phyloP scores from a whole-genome alignment of 2,797 vertebrate genomes.

The Acropternis orthonyx region DNA sequence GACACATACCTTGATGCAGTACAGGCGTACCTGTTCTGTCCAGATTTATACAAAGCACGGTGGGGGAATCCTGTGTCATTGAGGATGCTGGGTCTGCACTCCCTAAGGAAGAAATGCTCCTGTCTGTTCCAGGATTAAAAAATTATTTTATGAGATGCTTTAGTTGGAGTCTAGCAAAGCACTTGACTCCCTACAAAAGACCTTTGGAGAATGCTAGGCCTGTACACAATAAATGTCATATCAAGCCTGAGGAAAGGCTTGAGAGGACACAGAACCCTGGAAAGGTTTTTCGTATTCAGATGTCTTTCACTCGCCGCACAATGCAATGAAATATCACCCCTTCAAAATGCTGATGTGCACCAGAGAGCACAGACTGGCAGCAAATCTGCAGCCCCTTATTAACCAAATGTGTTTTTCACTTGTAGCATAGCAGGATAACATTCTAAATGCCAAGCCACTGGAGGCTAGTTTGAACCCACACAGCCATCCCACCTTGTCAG shows the following conservation, averaged over 20 bases:
- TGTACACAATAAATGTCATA: not conserved
- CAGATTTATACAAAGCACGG: not conserved
- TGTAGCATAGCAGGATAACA: not conserved
- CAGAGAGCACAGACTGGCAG: not conserved
- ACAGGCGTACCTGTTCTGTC: not conserved
- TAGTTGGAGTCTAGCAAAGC: not conserved
- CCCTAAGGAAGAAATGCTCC: not conserved
- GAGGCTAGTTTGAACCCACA: not conserved
- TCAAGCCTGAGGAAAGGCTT: not conserved
- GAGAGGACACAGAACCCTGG: not conserved
- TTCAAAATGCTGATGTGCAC: not conserved
- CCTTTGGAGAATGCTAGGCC: not conserved
- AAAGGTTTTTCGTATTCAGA: not conserved
- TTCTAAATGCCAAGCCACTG: not conserved
- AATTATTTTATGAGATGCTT: not conserved
- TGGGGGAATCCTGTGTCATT: accelerated
- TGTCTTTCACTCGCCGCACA: not conserved
- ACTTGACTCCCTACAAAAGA: not conserved
- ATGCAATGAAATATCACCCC: not conserved
- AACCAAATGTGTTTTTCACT: not conserved
- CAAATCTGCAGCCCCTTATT: not conserved
- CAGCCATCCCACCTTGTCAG: not conserved
- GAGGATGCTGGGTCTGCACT: not conserved
- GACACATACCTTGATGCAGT: accelerated
- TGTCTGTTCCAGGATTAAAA: not conserved